Evolutionary conservation across 2,797 vertebrate genomes (phyloP), one percentile per base, ranked within the genome.

Genomic region (Scolopax bukidnonensis): DNA sequence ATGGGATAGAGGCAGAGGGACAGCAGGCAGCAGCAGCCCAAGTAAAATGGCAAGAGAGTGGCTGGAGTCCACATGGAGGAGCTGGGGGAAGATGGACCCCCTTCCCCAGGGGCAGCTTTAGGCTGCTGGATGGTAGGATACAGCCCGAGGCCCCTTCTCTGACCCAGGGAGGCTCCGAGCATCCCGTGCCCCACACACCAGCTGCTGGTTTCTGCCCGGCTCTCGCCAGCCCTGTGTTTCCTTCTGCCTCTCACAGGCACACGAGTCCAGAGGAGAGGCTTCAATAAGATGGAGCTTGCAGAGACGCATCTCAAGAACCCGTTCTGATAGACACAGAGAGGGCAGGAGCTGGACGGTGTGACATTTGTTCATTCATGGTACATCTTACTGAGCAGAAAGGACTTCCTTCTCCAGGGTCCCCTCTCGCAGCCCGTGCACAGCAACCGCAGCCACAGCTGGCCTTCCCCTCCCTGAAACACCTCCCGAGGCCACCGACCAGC

Each of bases 41-140:
- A 60, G 48, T 7, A 12, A 83, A 69, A 43, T 5, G 48, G 54
- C 10, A 43, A 54, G 36, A 40, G 19, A 13, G 21, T 18, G 2
- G 1, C 43, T 8, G 4, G 61, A 16, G 71, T 19, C 13, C 6
- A 11, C 36, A 4, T 1, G 23, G 48, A 36, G 65, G 64, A 69
- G 50, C 57, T 51, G 47, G 47, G 45, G 21, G 45, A 33, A 17
- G 67, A 12, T 6, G 25, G 41, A 71, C 17, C 6, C 50, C 41
- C 59, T 20, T 57, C 50, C 25, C 1, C 3, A 11, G 0, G 2
- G 57, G 24, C 2, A 3, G 48, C 15, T 54, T 61, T 20, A 18
- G 1, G 7, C 38, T 53, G 57, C 67, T 27, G 65, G 71, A 14
- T 2, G 10, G 53, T 3, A 15, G 51, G 51, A 51, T 10, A 40